Percentiles rank a stretch among this genome's conserved stretches.
Evolutionary conservation across 2,113 vertebrate genomes (phyloP).

Genomic region (Pollimyrus isidori): DNA sequence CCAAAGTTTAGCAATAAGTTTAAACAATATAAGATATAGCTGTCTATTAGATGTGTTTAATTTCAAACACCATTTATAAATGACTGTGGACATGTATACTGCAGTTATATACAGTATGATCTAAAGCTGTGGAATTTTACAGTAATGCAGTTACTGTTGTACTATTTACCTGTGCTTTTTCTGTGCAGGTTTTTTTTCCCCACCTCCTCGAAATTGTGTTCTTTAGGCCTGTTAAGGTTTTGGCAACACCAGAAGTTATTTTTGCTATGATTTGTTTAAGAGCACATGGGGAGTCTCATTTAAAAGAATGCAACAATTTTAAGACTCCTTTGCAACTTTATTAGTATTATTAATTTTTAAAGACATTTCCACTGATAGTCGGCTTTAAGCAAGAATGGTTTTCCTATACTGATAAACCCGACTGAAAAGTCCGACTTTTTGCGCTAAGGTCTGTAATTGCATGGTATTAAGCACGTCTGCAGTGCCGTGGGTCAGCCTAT

Average conservation of each 20-base stretch:
- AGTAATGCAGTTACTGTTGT: not conserved
- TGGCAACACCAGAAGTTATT: not conserved
- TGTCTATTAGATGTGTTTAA: not conserved
- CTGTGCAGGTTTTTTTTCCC: not conserved
- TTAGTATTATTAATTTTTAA: not conserved
- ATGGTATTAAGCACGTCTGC: not conserved
- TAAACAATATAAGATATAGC: not conserved
- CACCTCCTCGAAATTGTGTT: not conserved
- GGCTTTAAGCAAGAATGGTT: not conserved
- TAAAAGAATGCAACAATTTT: not conserved
- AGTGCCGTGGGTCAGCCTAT: not conserved
- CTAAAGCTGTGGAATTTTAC: not conserved
- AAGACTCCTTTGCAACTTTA: not conserved
- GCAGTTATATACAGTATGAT: not conserved
- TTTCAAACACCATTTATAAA: not conserved
- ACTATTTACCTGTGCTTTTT: not conserved
- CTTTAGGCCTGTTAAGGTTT: not conserved
- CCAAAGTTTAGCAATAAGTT: conserved; percentile 1
- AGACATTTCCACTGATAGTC: not conserved
- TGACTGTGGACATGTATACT: not conserved
- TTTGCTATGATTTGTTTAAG: not conserved
- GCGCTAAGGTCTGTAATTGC: not conserved
- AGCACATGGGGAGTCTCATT: not conserved
- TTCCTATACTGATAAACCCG: not conserved
- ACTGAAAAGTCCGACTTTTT: not conserved